These are phyloP conservation scores for Hybos culiciformis DNA, from an alignment of 2,888 invertebrate genomes.

Conservation along the genomic window DNA sequence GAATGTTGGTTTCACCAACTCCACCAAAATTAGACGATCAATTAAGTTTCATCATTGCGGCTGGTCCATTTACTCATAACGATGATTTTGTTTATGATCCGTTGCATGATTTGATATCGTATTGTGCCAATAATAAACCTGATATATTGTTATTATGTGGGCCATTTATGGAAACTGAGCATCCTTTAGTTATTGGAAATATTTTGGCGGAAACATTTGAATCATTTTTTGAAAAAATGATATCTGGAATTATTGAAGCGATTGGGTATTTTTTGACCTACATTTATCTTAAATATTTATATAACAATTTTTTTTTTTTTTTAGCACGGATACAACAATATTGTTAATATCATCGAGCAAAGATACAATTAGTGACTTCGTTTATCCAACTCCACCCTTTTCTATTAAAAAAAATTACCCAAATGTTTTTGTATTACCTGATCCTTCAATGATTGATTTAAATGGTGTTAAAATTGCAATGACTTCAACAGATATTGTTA, in stretches of 20 bases:
- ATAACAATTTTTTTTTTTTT: conserved; percentile 3
- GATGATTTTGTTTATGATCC: conserved; percentile 71
- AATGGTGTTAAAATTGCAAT: conserved; percentile 63
- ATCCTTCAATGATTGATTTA: conserved; percentile 67
- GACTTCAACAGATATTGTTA: conserved; percentile 70
- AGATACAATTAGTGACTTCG: conserved; percentile 63
- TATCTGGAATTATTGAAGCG: conserved; percentile 49
- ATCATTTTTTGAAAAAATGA: conserved; percentile 56
- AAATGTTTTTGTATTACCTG: conserved; percentile 58
- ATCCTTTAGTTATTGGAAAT: conserved; percentile 46
- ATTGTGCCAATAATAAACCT: conserved; percentile 54
- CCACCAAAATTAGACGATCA: conserved; percentile 39
- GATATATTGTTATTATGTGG: conserved; percentile 72
- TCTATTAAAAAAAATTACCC: conserved; percentile 40
- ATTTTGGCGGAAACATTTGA: conserved; percentile 54
- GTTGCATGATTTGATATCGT: conserved; percentile 57
- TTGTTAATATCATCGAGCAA: conserved; percentile 60
- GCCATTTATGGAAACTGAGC: conserved; percentile 66
- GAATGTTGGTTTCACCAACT: conserved; percentile 32
- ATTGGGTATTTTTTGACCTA: conserved; percentile 43
- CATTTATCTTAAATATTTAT: not conserved
- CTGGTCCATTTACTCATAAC: conserved; percentile 71
- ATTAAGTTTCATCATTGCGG: conserved; percentile 56
- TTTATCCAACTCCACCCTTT: conserved; percentile 76
- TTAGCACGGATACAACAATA: conserved; percentile 50